Conservation (phyloP, 2,113 vertebrate species). For the Lampris megalopsis region DNA sequence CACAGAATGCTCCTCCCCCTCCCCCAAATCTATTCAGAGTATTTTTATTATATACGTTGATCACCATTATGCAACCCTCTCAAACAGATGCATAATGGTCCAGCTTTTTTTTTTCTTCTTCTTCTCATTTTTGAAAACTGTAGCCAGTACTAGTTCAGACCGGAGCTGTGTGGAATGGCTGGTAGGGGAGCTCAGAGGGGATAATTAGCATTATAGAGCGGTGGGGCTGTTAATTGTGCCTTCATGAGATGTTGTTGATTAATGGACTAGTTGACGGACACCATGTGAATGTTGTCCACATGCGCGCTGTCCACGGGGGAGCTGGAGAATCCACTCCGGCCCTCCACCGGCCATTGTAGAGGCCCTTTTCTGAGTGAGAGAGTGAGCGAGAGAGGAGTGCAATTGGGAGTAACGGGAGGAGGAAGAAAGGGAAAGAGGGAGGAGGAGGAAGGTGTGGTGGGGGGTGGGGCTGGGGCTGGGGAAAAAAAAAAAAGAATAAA, state of each 20-base stretch:
- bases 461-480: background rate
- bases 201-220: conserved; percentile 57
- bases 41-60: conserved; percentile 8
- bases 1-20: background rate
- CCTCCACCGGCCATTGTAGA: conserved; percentile 72
- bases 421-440: conserved; percentile 8
- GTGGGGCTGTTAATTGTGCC: conserved; percentile 69
- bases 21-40: no score
- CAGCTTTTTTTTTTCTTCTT: conserved; percentile 3
- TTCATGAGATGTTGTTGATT: conserved; percentile 74
- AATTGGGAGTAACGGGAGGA: conserved; percentile 8
- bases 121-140: no score
- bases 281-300: conserved; percentile 79
- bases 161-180: conserved; percentile 15
- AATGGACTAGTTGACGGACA: conserved; percentile 72
- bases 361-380: conserved; percentile 59
- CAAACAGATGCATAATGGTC: background rate
- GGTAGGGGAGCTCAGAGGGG: conserved; percentile 56
- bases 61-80: conserved; percentile 31
- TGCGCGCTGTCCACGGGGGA: conserved; percentile 77
- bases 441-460: conserved; percentile 34
- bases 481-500: conserved; percentile 68
- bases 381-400: conserved; percentile 4
- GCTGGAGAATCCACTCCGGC: conserved; percentile 77
- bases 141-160: background rate